These are phyloP conservation scores for Enoplosus armatus DNA, from an alignment of 2,797 vertebrate species.

Conservation along the genomic window DNA sequence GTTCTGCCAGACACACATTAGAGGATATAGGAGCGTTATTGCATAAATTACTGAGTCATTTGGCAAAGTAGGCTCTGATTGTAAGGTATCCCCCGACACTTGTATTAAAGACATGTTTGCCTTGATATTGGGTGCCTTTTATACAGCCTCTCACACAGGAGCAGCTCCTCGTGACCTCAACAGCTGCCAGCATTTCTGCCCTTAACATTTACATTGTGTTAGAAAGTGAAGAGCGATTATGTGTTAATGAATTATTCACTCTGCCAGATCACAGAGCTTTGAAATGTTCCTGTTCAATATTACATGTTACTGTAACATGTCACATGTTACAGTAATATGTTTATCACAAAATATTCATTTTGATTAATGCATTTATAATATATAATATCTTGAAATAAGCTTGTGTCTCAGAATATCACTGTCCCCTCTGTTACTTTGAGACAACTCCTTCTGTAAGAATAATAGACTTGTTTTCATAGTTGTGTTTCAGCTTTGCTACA, in stretches of 20 bases:
- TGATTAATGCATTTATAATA: background rate
- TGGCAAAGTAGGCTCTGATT: background rate
- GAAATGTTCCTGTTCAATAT: constrained; percentile 32
- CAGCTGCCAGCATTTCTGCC: constrained; percentile 10
- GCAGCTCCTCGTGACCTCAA: constrained; percentile 14
- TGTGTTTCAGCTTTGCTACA: background rate
- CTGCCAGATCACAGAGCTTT: constrained; percentile 26
- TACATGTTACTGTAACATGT: constrained; percentile 40
- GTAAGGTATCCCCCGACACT: background rate
- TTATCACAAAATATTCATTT: background rate
- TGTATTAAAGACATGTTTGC: background rate
- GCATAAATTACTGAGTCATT: background rate
- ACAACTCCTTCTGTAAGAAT: background rate
- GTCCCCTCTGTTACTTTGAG: background rate
- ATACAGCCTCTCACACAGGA: background rate
- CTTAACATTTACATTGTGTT: constrained; percentile 46
- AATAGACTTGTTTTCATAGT: background rate
- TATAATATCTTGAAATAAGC: background rate
- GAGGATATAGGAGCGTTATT: background rate
- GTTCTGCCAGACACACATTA: background rate
- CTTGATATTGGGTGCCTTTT: constrained; percentile 5
- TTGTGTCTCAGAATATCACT: background rate
- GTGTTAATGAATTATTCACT: constrained; percentile 45
- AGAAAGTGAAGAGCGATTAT: constrained; percentile 2
- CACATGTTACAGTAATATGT: too few species aligned